phyloP scores from a whole-genome alignment of 2,888 invertebrate genomes.

The Lochmaea capreae region DNA sequence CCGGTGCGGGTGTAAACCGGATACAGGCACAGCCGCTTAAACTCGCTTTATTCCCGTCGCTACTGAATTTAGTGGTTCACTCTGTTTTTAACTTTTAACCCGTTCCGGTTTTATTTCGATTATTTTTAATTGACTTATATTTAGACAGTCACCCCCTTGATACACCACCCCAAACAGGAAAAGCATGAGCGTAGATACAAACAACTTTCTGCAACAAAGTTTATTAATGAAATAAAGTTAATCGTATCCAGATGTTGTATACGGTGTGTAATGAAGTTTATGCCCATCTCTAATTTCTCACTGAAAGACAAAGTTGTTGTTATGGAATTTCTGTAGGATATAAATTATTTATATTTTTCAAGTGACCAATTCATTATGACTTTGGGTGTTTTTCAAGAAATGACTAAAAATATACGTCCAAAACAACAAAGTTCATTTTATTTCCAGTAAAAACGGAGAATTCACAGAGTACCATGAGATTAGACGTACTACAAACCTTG shows the following conservation, averaged over 20 bases:
- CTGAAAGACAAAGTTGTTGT: no score
- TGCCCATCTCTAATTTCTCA: not conserved
- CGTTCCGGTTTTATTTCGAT: constrained; percentile 45
- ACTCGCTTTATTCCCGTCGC: constrained; percentile 51
- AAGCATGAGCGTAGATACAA: not conserved
- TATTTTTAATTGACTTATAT: constrained; percentile 41
- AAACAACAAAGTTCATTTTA: no score
- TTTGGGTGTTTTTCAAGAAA: no score
- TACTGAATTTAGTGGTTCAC: constrained; percentile 1
- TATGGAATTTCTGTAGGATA: no score
- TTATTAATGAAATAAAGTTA: not conserved
- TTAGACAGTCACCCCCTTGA: constrained; percentile 31
- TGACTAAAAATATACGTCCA: no score
- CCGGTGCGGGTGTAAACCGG: constrained; percentile 59
- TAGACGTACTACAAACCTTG: no score
- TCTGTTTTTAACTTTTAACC: constrained; percentile 31
- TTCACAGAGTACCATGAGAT: no score
- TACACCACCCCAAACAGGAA: constrained; percentile 3
- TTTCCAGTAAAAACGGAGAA: no score
- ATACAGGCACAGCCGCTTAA: constrained; percentile 58
- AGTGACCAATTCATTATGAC: no score
- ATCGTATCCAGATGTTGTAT: not conserved
- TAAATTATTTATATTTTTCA: no score
- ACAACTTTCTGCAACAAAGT: not conserved
- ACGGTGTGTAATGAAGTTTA: not conserved